These are phyloP conservation scores for Dysmachus trigonus DNA, from an alignment of 2,888 invertebrate species.

Conservation along the genomic window DNA sequence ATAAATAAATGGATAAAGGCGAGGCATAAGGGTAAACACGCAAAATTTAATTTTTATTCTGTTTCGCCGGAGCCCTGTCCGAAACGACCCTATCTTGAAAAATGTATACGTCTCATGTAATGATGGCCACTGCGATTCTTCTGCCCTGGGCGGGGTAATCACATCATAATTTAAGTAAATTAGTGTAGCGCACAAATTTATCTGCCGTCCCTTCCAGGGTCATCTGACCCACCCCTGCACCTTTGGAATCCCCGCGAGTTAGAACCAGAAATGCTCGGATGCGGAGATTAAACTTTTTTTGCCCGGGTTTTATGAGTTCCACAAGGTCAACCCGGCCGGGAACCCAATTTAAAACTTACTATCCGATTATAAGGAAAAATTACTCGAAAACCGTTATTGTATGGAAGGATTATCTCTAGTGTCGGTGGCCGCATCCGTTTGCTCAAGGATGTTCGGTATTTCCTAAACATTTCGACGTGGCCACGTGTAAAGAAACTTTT, in stretches of 20 bases:
- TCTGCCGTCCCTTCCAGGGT: background rate
- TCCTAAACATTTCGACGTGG: background rate
- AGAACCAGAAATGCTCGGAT: background rate
- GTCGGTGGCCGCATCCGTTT: background rate
- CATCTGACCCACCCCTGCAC: background rate
- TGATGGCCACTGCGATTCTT: background rate
- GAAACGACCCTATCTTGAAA: background rate
- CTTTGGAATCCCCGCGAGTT: background rate
- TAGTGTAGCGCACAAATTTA: slow-evolving; percentile 3
- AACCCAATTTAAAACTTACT: background rate
- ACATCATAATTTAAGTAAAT: slow-evolving; percentile 22
- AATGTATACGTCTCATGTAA: background rate
- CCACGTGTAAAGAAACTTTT: background rate
- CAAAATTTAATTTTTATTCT: slow-evolving; percentile 35
- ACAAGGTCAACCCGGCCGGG: background rate
- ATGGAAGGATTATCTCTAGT: background rate
- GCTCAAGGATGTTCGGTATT: background rate
- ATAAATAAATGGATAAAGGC: background rate
- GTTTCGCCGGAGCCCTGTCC: background rate
- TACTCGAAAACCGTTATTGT: background rate
- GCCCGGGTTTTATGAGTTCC: background rate
- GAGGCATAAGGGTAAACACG: background rate
- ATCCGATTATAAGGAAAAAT: background rate
- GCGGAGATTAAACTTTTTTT: background rate
- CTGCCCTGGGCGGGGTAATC: background rate